These are phyloP conservation scores for Tipula unca DNA, from an alignment of 2,888 invertebrate species.

Conservation along the genomic window DNA sequence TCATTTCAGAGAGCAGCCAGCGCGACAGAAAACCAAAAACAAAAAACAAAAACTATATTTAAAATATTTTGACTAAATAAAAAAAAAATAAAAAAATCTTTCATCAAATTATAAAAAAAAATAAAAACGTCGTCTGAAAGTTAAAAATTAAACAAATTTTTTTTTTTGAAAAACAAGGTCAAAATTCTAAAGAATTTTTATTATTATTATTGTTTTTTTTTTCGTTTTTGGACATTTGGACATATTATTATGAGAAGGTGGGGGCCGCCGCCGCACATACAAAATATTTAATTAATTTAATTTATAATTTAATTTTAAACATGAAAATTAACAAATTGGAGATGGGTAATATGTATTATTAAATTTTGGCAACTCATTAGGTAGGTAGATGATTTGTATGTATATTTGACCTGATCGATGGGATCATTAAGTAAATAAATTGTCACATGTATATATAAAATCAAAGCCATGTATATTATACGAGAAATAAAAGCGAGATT, in stretches of 20 bases:
- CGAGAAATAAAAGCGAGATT: no score
- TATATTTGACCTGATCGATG: neutral
- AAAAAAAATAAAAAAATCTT: neutral
- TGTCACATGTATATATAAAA: neutral
- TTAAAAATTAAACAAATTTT: neutral
- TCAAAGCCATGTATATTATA: no score
- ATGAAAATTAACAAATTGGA: neutral
- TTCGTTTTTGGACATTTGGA: neutral
- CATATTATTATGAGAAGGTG: neutral
- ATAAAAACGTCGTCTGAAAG: neutral
- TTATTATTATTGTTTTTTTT: neutral
- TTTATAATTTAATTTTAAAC: neutral
- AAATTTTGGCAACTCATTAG: neutral
- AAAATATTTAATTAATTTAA: neutral
- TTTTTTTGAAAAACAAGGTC: constrained; percentile 9
- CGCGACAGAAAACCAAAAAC: neutral
- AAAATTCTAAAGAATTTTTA: neutral
- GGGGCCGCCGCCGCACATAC: neutral
- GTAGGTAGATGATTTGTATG: neutral
- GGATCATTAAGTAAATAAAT: neutral
- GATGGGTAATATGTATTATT: neutral
- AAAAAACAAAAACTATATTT: neutral
- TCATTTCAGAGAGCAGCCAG: neutral
- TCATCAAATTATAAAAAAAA: neutral
- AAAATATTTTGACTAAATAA: neutral